Conservation (phyloP, 1,140 invertebrate genomes). For the Drosophila quadrilineata region DNA sequence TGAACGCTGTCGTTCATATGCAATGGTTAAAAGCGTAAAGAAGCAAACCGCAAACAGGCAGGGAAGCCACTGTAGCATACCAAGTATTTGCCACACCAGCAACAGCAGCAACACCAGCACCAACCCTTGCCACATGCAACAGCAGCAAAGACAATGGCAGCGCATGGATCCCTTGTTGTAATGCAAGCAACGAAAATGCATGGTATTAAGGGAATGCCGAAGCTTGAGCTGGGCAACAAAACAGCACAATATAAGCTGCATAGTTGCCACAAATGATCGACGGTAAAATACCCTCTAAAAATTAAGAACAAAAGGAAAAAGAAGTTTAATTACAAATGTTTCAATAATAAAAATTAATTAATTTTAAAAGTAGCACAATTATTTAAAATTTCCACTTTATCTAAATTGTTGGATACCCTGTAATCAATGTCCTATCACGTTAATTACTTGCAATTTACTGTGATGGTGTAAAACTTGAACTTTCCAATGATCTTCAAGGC, state of each 20-base stretch:
- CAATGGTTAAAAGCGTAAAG: conserved; percentile 50
- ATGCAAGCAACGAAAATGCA: conserved; percentile 74
- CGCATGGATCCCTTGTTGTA: conserved; percentile 47
- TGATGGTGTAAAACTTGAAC: no score
- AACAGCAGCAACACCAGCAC: conserved; percentile 1
- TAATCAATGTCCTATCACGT: no score
- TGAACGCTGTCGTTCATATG: conserved; percentile 72
- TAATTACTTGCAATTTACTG: no score
- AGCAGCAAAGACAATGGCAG: conserved; percentile 63
- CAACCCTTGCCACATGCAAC: no score
- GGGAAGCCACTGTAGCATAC: not conserved
- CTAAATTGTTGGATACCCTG: no score
- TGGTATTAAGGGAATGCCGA: conserved; percentile 75
- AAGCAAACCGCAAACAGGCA: conserved; percentile 57
- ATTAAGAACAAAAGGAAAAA: not conserved
- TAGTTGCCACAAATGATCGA: not conserved
- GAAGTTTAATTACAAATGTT: no score
- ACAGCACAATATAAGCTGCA: conserved; percentile 36
- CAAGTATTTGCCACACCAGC: conserved; percentile 8
- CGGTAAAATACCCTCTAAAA: conserved; percentile 10
- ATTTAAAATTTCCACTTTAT: no score
- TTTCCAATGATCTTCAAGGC: no score
- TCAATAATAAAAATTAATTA: no score
- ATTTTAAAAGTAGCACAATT: no score
- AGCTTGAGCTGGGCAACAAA: conserved; percentile 55